Evolutionary conservation across 2,113 vertebrate species (phyloP).

Genomic region (Aviceda subcristata): DNA sequence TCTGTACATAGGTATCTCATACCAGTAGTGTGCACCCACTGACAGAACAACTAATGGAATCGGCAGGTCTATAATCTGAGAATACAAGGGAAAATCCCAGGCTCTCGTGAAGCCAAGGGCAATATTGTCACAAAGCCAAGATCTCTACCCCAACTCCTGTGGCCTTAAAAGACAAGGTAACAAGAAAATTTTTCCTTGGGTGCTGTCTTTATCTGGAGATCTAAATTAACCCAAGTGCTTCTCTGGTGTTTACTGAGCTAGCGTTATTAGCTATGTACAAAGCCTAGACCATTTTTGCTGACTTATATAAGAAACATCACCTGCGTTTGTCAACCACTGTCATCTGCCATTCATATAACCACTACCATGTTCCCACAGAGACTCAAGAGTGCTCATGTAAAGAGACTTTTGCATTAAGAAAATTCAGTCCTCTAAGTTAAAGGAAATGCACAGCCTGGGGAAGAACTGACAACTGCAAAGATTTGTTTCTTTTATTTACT

Average conservation of each 20-base stretch:
- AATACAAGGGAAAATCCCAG: background rate
- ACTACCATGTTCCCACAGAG: background rate
- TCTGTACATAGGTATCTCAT: background rate
- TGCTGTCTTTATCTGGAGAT: conserved; percentile 20
- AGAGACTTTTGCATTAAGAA: background rate
- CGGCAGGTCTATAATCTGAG: background rate
- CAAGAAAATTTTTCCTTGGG: background rate
- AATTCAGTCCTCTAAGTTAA: background rate
- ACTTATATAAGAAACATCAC: background rate
- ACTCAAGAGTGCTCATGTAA: background rate
- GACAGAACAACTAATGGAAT: background rate
- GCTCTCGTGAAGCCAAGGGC: background rate
- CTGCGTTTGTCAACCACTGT: background rate
- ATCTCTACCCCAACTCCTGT: background rate
- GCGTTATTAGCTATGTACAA: background rate
- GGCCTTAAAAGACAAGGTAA: conserved; percentile 9
- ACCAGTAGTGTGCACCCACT: background rate
- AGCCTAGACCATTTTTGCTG: background rate
- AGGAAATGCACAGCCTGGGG: background rate
- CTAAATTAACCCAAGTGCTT: background rate
- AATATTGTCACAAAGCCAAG: background rate
- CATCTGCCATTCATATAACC: background rate
- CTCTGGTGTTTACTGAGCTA: background rate
- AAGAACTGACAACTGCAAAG: background rate
- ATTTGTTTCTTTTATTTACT: background rate